phyloP scores from a whole-genome alignment of 2,888 invertebrate species.

The Chaetogeoica ovagalla region DNA sequence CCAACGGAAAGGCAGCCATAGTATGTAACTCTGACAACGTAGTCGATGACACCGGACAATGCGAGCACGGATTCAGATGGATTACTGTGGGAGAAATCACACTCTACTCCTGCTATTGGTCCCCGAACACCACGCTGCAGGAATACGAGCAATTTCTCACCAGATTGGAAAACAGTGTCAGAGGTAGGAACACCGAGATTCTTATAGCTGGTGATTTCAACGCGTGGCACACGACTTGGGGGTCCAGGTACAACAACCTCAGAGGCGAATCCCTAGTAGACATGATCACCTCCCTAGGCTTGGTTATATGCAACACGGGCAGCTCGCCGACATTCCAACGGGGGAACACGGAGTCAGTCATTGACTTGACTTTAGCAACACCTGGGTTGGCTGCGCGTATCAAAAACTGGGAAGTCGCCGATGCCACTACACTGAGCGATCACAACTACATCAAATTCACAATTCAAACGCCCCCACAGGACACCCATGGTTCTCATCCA shows the following conservation, averaged over 20 bases:
- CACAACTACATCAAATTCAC: background rate
- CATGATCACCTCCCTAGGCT: background rate
- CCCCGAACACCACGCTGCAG: background rate
- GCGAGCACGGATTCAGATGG: background rate
- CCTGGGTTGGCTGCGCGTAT: background rate
- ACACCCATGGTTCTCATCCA: too few relatives aligned
- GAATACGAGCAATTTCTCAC: background rate
- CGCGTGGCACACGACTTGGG: background rate
- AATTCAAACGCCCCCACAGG: background rate
- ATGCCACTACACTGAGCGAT: background rate
- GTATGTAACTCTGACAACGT: background rate
- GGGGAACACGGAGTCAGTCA: background rate
- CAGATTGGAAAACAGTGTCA: background rate
- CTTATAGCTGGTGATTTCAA: background rate
- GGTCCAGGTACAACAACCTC: background rate
- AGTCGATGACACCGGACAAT: background rate
- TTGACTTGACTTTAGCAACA: background rate
- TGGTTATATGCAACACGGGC: background rate
- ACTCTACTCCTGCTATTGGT: constrained; percentile 2
- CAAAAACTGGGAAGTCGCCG: background rate
- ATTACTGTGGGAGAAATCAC: background rate
- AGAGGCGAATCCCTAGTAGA: background rate
- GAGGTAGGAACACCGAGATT: background rate
- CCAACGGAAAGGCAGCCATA: background rate
- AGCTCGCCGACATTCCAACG: background rate